These are phyloP conservation scores for Stratiomys singularior DNA, from an alignment of 2,888 invertebrate species.

Conservation along the genomic window DNA sequence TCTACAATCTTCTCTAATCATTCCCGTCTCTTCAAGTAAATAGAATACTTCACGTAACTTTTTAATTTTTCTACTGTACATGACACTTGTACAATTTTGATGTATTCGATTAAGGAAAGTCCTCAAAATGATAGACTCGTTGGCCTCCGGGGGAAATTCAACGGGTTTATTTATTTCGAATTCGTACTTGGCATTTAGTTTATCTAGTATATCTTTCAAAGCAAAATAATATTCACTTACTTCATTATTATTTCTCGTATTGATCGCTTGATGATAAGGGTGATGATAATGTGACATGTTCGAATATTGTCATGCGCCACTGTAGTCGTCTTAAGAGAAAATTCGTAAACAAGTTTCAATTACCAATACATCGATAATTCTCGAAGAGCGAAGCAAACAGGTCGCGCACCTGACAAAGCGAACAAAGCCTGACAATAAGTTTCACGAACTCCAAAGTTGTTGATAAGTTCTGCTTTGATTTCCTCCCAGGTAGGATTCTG, in stretches of 20 bases:
- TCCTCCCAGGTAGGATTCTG: too few species aligned
- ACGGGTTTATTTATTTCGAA: slow-evolving; percentile 48
- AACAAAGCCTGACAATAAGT: too few species aligned
- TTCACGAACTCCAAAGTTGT: too few species aligned
- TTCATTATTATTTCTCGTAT: neutral
- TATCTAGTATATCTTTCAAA: slow-evolving; percentile 51
- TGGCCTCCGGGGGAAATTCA: slow-evolving; percentile 50
- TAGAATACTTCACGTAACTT: slow-evolving; percentile 51
- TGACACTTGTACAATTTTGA: slow-evolving; percentile 47
- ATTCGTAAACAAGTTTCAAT: too few species aligned
- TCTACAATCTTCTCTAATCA: slow-evolving; percentile 46
- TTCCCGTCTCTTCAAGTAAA: slow-evolving; percentile 50
- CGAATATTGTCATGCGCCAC: too few species aligned
- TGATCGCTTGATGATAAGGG: neutral
- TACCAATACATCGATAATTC: too few species aligned
- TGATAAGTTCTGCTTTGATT: too few species aligned
- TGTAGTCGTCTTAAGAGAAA: too few species aligned
- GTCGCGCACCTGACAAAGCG: neutral
- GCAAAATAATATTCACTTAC: slow-evolving; percentile 52
- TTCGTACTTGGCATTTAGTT: slow-evolving; percentile 51
- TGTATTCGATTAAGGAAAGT: slow-evolving; percentile 50
- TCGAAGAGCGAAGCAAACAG: too few species aligned
- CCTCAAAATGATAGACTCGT: slow-evolving; percentile 52
- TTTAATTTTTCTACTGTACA: slow-evolving; percentile 50
- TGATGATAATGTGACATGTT: too few species aligned